These are phyloP conservation scores for Ceratitis capitata DNA, from an alignment of 1,140 invertebrate genomes.

Conservation along the genomic window DNA sequence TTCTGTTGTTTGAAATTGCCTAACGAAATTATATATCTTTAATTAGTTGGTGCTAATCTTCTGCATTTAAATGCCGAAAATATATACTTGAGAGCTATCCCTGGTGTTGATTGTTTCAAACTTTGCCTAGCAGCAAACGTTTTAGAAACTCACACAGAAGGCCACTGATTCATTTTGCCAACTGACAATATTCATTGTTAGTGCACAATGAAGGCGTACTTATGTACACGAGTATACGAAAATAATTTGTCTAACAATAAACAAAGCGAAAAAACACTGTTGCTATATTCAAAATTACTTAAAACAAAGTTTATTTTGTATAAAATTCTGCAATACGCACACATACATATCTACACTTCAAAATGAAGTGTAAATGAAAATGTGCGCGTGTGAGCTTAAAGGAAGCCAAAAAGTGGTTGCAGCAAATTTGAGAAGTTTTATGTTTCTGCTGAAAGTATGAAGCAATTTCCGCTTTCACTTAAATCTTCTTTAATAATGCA, in stretches of 20 bases:
- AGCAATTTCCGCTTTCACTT: not conserved
- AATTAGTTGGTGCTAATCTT: slow-evolving; percentile 5
- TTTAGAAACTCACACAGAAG: not conserved
- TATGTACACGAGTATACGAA: not conserved
- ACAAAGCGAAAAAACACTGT: not conserved
- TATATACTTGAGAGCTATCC: not conserved
- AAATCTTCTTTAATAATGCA: not conserved
- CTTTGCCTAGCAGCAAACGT: not conserved
- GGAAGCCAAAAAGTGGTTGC: not conserved
- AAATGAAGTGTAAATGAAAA: not conserved
- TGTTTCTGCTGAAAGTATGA: not conserved
- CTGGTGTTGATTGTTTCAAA: not conserved
- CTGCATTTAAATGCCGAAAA: not conserved
- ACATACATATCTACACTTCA: not conserved
- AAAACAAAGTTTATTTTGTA: not conserved
- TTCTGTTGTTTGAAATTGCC: too few species aligned
- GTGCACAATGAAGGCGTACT: not conserved
- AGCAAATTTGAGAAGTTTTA: not conserved
- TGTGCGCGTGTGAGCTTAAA: not conserved
- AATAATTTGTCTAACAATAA: not conserved
- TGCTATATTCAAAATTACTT: not conserved
- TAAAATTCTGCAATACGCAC: not conserved
- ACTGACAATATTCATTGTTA: not conserved
- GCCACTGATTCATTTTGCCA: not conserved
- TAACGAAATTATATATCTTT: too few species aligned